Conservation (phyloP, 2,113 vertebrate genomes). For the Indicator maculatus region DNA sequence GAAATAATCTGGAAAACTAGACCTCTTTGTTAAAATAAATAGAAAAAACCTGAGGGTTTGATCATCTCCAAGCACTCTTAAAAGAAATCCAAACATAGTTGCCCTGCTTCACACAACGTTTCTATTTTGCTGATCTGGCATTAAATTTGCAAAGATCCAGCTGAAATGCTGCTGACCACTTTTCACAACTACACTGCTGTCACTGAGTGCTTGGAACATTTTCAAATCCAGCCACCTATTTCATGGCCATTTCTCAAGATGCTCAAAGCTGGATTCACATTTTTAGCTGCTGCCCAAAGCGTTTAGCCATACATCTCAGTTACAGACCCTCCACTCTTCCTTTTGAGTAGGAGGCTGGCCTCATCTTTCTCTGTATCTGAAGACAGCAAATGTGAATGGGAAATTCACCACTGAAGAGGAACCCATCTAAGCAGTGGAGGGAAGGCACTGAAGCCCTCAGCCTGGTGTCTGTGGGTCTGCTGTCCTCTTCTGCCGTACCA, state of each 20-base stretch:
- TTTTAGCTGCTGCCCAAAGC: neutral
- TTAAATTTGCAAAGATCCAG: conserved; percentile 9
- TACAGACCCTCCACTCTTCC: neutral
- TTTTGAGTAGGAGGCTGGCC: neutral
- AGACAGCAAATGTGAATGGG: neutral
- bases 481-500: neutral
- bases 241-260: conserved; percentile 33
- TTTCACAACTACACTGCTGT: neutral
- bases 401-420: neutral
- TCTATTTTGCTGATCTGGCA: conserved; percentile 15
- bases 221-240: neutral
- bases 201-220: neutral
- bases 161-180: conserved; percentile 23
- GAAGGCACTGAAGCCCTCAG: neutral
- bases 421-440: neutral
- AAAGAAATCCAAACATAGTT: neutral
- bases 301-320: neutral
- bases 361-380: neutral
- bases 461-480: fast-evolving
- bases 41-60: neutral
- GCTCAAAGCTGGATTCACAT: neutral
- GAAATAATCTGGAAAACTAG: neutral
- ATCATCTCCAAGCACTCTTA: neutral
- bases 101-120: neutral
- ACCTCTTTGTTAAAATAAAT: neutral